phyloP scores from a whole-genome alignment of 2,797 vertebrate genomes.

The Sparidentex hasta region DNA sequence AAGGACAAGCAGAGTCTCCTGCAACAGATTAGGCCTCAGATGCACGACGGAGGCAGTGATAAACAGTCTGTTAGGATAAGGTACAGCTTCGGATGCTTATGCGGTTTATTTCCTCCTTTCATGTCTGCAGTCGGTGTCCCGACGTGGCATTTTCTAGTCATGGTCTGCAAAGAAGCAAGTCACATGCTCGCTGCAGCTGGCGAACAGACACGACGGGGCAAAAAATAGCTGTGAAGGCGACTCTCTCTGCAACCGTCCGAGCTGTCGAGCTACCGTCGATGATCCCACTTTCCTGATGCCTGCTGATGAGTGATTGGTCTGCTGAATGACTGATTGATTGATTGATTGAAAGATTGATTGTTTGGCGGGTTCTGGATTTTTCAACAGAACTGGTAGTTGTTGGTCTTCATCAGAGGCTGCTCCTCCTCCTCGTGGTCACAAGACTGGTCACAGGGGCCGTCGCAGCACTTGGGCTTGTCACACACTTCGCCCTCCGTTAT shows the following conservation, averaged over 20 bases:
- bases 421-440: constrained; percentile 89
- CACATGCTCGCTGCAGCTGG: constrained; percentile 75
- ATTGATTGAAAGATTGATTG: constrained; percentile 15
- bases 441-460: constrained; percentile 88
- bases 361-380: not conserved
- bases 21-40: constrained; percentile 28
- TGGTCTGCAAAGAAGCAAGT: constrained; percentile 64
- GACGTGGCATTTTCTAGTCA: constrained; percentile 67
- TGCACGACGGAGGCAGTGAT: constrained; percentile 11
- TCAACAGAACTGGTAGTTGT: constrained; percentile 98
- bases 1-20: constrained; percentile 21
- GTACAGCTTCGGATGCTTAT: constrained; percentile 38
- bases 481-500: constrained; percentile 84
- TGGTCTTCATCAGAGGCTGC: constrained; percentile 92
- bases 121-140: constrained; percentile 56
- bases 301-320: constrained; percentile 26
- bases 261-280: not conserved
- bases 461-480: constrained; percentile 73
- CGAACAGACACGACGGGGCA: constrained; percentile 34
- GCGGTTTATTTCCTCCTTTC: constrained; percentile 61
- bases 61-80: constrained; percentile 21
- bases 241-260: constrained; percentile 36
- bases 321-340: constrained; percentile 10
- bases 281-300: constrained; percentile 29
- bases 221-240: constrained; percentile 60